These are phyloP conservation scores for Poicephalus meyeri DNA, from an alignment of 2,113 vertebrate genomes.

Conservation along the genomic window DNA sequence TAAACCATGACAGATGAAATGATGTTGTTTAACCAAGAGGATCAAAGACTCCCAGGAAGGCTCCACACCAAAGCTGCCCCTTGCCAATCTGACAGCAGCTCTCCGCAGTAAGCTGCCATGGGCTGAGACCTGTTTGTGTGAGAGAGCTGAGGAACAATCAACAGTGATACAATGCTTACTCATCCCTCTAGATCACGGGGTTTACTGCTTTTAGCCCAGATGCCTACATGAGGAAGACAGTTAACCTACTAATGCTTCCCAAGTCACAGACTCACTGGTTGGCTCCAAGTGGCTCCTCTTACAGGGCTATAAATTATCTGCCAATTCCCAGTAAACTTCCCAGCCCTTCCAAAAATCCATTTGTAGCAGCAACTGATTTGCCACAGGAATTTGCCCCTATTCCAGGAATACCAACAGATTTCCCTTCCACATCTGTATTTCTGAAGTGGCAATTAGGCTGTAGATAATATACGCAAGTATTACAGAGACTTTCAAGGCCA, in stretches of 20 bases:
- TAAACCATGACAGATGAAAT: not conserved
- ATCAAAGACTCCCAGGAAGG: constrained; percentile 8
- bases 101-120: not conserved
- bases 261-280: not conserved
- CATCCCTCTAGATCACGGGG: not conserved
- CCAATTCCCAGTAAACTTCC: not conserved
- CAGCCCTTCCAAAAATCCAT: not conserved
- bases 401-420: not conserved
- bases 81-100: not conserved
- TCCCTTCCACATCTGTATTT: not conserved
- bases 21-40: not conserved
- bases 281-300: not conserved
- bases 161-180: constrained; percentile 11
- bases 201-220: constrained; percentile 3
- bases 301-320: not conserved
- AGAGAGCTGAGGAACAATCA: constrained; percentile 38
- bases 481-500: not conserved
- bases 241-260: not conserved
- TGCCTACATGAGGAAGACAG: not conserved
- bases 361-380: not conserved
- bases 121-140: constrained; percentile 12
- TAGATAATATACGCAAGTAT: not conserved
- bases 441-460: not conserved
- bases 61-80: not conserved
- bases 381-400: not conserved